Conservation (phyloP, 2,113 vertebrate species). For the Seriola quinqueradiata region DNA sequence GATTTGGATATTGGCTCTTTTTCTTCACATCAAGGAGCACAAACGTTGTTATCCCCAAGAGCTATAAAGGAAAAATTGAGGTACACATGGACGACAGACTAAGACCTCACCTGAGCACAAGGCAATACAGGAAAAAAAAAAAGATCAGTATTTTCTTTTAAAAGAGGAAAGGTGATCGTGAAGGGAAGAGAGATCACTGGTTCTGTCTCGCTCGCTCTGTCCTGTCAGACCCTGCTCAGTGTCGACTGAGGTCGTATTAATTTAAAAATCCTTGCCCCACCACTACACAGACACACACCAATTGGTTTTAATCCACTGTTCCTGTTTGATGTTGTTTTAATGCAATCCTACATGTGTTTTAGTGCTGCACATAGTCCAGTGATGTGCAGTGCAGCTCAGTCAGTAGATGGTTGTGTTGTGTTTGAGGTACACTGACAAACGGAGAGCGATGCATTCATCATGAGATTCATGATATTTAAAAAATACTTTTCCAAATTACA, state of each 20-base stretch:
- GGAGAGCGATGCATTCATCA: neutral
- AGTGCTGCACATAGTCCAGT: neutral
- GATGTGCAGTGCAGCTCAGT: constrained; percentile 11
- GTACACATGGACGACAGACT: neutral
- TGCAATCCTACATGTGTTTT: constrained; percentile 20
- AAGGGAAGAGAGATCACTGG: neutral
- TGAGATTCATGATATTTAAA: neutral
- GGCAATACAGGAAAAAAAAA: neutral
- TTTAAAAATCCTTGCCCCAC: constrained; percentile 23
- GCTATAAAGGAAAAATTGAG: neutral
- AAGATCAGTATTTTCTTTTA: neutral
- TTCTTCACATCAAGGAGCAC: constrained; percentile 27
- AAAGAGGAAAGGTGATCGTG: neutral
- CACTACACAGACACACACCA: constrained; percentile 33
- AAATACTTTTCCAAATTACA: neutral
- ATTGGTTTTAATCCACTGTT: constrained; percentile 30
- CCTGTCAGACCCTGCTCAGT: constrained; percentile 1
- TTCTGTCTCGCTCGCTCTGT: neutral
- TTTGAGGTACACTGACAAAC: neutral
- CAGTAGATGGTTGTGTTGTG: neutral
- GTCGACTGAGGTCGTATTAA: neutral
- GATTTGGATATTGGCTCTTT: constrained; percentile 50
- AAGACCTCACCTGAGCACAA: constrained; percentile 5
- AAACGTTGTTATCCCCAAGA: constrained; percentile 27
- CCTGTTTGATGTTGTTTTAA: constrained; percentile 33